Evolutionary conservation across 2,113 vertebrate genomes (phyloP).

Genomic region (Cinclus cinclus): DNA sequence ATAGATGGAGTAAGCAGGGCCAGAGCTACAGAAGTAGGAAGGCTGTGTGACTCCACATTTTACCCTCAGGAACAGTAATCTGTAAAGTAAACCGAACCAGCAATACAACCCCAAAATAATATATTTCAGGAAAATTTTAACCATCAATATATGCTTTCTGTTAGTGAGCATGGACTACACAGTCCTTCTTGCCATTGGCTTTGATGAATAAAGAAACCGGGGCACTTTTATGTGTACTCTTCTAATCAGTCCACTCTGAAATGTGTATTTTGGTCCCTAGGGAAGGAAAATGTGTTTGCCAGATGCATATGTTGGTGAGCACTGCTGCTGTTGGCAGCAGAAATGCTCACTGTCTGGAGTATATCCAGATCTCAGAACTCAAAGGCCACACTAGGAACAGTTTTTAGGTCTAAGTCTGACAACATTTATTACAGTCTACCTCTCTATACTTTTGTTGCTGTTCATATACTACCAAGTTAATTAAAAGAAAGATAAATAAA

Average conservation of each 20-base stretch:
- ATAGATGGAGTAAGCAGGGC: neutral
- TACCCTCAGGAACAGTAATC: neutral
- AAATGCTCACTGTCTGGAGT: neutral
- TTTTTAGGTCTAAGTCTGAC: neutral
- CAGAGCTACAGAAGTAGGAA: neutral
- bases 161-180: neutral
- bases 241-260: neutral
- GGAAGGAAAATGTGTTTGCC: neutral
- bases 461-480: neutral
- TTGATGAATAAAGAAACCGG: neutral
- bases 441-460: neutral
- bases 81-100: neutral
- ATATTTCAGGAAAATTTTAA: neutral
- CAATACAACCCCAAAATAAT: neutral
- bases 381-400: neutral
- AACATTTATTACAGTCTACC: neutral
- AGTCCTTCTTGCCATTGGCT: neutral
- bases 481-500: neutral
- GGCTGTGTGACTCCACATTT: neutral
- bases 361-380: neutral
- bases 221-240: neutral
- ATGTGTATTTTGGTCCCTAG: neutral
- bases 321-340: neutral
- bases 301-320: neutral
- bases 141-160: neutral